These are phyloP conservation scores for Salpingus planirostris DNA, from an alignment of 2,888 invertebrate genomes.

Conservation along the genomic window DNA sequence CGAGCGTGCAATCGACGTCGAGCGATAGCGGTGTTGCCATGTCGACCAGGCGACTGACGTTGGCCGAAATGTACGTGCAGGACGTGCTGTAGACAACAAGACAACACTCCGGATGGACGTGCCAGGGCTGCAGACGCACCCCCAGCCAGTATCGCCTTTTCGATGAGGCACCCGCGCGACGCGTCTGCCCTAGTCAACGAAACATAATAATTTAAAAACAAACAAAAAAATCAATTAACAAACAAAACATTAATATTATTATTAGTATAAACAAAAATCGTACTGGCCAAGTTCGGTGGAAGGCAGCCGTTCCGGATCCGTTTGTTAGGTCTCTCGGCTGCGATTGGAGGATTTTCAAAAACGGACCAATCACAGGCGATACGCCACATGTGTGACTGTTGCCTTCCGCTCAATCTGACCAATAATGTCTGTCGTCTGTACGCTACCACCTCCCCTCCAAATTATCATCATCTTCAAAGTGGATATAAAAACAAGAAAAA, in stretches of 20 bases:
- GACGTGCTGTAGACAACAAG: slow-evolving; percentile 40
- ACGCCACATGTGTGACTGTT: too few species aligned
- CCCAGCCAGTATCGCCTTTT: slow-evolving; percentile 23
- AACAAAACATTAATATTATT: too few species aligned
- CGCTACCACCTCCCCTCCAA: slow-evolving; percentile 17
- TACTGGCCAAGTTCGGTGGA: too few species aligned
- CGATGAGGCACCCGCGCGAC: slow-evolving; percentile 16
- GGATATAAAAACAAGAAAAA: neutral
- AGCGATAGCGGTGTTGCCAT: slow-evolving; percentile 67
- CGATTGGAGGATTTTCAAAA: too few species aligned
- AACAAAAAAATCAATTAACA: too few species aligned
- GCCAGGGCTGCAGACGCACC: slow-evolving; percentile 28
- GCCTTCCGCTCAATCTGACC: too few species aligned
- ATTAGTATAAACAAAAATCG: too few species aligned
- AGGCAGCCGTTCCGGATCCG: too few species aligned
- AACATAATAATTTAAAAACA: too few species aligned
- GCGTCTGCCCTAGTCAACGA: slow-evolving; percentile 34
- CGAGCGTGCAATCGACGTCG: slow-evolving; percentile 63
- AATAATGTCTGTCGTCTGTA: slow-evolving; percentile 19
- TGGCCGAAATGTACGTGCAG: slow-evolving; percentile 53
- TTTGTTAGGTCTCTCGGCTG: too few species aligned
- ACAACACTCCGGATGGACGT: slow-evolving; percentile 11
- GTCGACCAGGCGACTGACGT: slow-evolving; percentile 57
- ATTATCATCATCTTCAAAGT: slow-evolving; percentile 22
- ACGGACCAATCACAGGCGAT: too few species aligned